Evolutionary conservation across 2,888 invertebrate species (phyloP), one percentile per base, ranked within the genome.

Genomic region (Spodoptera exigua): DNA sequence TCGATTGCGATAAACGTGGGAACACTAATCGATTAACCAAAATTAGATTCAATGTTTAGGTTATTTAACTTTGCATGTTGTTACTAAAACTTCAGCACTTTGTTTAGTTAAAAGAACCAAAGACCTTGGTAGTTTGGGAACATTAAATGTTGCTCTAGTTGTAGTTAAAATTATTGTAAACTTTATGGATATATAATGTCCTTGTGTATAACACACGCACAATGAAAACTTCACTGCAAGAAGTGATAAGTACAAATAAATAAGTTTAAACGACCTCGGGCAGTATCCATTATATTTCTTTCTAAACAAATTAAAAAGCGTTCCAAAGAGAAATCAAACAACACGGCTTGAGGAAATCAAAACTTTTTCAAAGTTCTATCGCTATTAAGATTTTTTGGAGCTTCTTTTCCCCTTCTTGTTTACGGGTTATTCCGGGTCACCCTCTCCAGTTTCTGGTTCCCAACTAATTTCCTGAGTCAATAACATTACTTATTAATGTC

Each of bases 1-100:
- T 63, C 65, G 76, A 78, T 83, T 81, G 70, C 63, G 17, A 54
- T 67, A 71, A 81, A 77, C 78, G 82, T 83, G 82, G 77, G 81
- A 81, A 79, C 63, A 53, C 27, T 65, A 70, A 75, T 70, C 56
- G 67, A 64, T 60, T 72, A 52, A 61, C 74, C 71, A 61, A 78
- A 81, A 79, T 76, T 40, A 72, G 61, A 61, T 63, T 69, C 58
- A 61, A 66, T 69, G 57, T 61, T 59, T 54, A 66, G 52, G 54
- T 61, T 61, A 58, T 54, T 56, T n/a, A n/a, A n/a, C n/a, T n/a
- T n/a, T 49, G 41, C 55, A 61, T 58, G 55, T 51, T 18, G 36
- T 46, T 49, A 44, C 12, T n/a, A 21, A 1, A 13, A 0, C 34
- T 47, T 43, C 34, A 36, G 44, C 13, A 18, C 3, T 40, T 16